Percentiles rank a stretch among this genome's conserved stretches.
Evolutionary conservation across 1,140 invertebrate species (phyloP).

Genomic region (Pachyrhynchus sulphureomaculatus): DNA sequence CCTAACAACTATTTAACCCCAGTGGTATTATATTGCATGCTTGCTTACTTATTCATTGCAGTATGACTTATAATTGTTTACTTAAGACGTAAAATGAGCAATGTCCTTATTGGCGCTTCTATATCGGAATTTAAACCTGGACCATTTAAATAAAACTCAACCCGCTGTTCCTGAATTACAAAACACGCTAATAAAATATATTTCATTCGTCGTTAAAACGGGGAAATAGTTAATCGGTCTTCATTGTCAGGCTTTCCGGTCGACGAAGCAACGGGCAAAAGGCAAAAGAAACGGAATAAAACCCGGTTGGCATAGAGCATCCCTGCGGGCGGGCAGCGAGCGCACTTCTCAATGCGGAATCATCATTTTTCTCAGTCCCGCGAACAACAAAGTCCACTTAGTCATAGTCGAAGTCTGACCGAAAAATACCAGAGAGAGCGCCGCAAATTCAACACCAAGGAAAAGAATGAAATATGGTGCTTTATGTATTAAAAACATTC

Average conservation of each 20-base stretch:
- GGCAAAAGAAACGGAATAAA: slow-evolving; percentile 32
- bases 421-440: slow-evolving; percentile 46
- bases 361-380: slow-evolving; percentile 54
- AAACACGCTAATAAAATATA: too few species aligned
- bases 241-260: slow-evolving; percentile 25
- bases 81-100: too few species aligned
- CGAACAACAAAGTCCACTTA: slow-evolving; percentile 56
- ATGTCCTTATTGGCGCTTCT: too few species aligned
- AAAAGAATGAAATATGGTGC: slow-evolving; percentile 34
- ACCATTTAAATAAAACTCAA: too few species aligned
- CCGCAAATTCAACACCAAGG: slow-evolving; percentile 41
- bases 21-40: too few species aligned
- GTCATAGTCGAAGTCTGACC: slow-evolving; percentile 51
- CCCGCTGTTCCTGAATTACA: too few species aligned
- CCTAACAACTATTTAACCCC: too few species aligned
- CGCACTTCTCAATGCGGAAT: slow-evolving; percentile 51
- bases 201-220: slow-evolving; percentile 16
- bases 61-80: too few species aligned
- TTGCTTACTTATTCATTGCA: too few species aligned
- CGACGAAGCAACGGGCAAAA: slow-evolving; percentile 15
- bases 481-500: slow-evolving; percentile 36
- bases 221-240: slow-evolving; percentile 25
- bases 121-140: too few species aligned
- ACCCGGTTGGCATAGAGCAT: slow-evolving; percentile 25
- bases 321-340: slow-evolving; percentile 39